Conservation (phyloP, 2,888 invertebrate genomes). For the Sminthurinus aureus region DNA sequence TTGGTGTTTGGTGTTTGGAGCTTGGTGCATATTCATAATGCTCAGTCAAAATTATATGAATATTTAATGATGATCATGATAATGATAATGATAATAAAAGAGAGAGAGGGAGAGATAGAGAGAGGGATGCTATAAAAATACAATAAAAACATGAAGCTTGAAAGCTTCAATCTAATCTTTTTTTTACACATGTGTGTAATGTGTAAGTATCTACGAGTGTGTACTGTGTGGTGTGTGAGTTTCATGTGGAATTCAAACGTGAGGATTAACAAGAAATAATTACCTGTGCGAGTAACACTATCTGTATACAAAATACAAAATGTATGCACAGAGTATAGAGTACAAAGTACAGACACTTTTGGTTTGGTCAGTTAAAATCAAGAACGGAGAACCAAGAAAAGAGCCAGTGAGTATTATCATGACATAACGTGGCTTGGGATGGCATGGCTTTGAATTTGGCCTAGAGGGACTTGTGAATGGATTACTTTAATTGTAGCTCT, state of each 20-base stretch:
- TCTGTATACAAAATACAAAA: background rate
- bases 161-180: background rate
- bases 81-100: background rate
- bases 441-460: too few relatives aligned
- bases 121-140: background rate
- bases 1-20: background rate
- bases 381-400: background rate
- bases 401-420: background rate
- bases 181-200: background rate
- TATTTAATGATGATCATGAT: background rate
- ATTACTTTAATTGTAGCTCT: conserved; percentile 56
- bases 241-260: background rate
- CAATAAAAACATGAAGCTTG: background rate
- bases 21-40: background rate
- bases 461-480: conserved; percentile 44
- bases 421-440: background rate
- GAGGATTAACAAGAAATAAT: background rate
- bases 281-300: background rate
- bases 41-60: background rate
- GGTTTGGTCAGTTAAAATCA: too few relatives aligned
- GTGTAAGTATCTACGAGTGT: background rate
- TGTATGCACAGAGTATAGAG: too few relatives aligned
- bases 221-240: too few relatives aligned
- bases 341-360: too few relatives aligned
- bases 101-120: background rate